Base-by-base conservation (phyloP, 2,797 vertebrate genomes). In the Dromococcyx pavoninus region DNA sequence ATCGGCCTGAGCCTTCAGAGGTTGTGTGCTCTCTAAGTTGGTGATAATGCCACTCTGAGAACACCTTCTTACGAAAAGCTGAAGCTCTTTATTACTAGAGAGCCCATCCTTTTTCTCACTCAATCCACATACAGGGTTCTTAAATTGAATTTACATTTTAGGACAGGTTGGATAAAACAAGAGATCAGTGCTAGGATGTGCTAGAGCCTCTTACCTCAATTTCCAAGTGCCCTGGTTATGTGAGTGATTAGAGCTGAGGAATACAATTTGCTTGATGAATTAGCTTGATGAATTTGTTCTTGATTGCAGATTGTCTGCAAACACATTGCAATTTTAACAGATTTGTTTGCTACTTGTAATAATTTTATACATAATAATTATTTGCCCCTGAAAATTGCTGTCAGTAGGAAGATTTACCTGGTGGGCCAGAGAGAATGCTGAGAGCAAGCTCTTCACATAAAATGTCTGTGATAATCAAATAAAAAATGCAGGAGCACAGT, bases 301-400 rank as follows among this genome's bases (percentile, higher is more conserved):
- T 95, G 93, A 93, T 95, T 96, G 77, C 91, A 67, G 71, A 87
- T 94, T 95, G 93, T 90, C 88, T 94, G 86, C 80, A 93, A 95
- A 87, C 85, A 94, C 39, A 66, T 22, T 32, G 73, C 44, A 35
- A 21, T 93, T 88, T 87, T 60, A 82, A 81, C 79, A 21, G 61
- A 67, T 67, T 86, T 73, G 33, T 82, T 86, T 76, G 70, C 71
- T 73, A 13, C 76, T 93, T 79, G 5, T 86, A 32, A 10, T 58
- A 19, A 27, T 76, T 90, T 35, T 51, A 17, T 60, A 58, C 11
- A 1, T 83, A 46, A 25, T 53, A 39, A 17, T 37, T 32, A 48
- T 67, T 46, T 22, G 11, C 9, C 14, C 13, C 7, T 15, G 37
- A 60, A 51, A 69, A 80, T 43, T 62, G 41, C 85, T 54, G 41